Base-by-base conservation (phyloP, 2,888 invertebrate genomes). In the Ephialtes manifestator region DNA sequence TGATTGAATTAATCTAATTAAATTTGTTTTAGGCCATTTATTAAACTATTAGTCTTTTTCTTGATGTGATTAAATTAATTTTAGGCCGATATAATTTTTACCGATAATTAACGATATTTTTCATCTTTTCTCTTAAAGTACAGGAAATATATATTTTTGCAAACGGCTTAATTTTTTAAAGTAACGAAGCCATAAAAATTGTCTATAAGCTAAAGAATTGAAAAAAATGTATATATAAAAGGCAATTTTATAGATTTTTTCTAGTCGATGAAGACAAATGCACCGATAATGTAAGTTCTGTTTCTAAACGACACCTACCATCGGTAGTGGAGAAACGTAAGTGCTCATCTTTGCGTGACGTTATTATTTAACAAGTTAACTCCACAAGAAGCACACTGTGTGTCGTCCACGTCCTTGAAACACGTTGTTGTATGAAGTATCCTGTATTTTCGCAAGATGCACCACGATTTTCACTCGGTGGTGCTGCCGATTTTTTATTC, bases 281-380 rank as follows among this genome's bases (percentile, higher is more conserved):
- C 1, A 4, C 0, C 24, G 24, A 65, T 24, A 51, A 43, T 20
- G 28, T 11, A n/a, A 75, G 39, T 43, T 46, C 24, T 70, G 35
- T 35, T 31, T 46, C 46, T 51, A 46, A 51, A 67, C 24, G 58
- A 65, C 65, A 79, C 84, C 28, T 81, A 86, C 84, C 84, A 60
- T 2, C 60, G 63, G 24, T 18, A 78, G 58, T 5, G 83, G 24
- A 8, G 39, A 8, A 53, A 53, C 70, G 70, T 70, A 67, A 58
- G 39, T 67, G 74, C 77, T 82, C 85, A 84, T 86, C 24, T 70
- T 77, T 15, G 35, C 70, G 55, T 70, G 60, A 76, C 75, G 75
- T 76, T 76, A 76, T 65, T 65, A 51, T 76, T 76, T 65, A 48
- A 65, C 75, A n/a, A 65, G 24, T 65, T 39, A n/a, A 35, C 51